Base-by-base conservation (phyloP, 2,888 invertebrate species). In the Leptinotarsa haldemani region DNA sequence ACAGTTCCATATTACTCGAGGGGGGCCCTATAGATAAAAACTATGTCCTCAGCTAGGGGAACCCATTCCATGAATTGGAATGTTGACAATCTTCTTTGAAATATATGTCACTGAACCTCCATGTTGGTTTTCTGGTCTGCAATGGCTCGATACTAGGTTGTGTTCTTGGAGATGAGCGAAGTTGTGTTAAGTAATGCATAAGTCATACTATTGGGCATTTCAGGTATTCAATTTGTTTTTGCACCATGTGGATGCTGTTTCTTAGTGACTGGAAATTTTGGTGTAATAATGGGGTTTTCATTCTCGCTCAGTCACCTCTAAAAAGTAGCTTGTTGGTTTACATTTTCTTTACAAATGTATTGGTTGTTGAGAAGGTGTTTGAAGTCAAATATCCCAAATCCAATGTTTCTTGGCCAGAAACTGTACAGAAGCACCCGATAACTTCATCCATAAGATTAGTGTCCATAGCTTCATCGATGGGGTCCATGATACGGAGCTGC, bases 371-470 rank as follows among this genome's bases (percentile, higher is more conserved):
- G 48, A 48, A 48, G 48, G 4, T 48, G 48, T 48, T 48, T 48
- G 13, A 15, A 48, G 48, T 48, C 13, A 48, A 48, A 48, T 48
- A 1, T 48, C 48, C 2, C 48, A 53, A 20, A 53, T 53, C 7
- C 64, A 46, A 64, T 64, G n/a, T 46, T 64, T 64, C 22, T 46
- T 64, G 64, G 61, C 0, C 61, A 64, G 64, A 64, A 64, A 64
- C 46, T 64, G n/a, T n/a, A n/a, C n/a, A n/a, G n/a, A n/a, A n/a
- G n/a, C n/a, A n/a, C n/a, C n/a, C n/a, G n/a, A n/a, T n/a, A n/a
- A n/a, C n/a, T n/a, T n/a, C n/a, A n/a, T n/a, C n/a, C n/a, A n/a
- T n/a, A n/a, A n/a, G n/a, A n/a, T n/a, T n/a, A n/a, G n/a, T n/a
- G n/a, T n/a, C n/a, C n/a, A n/a, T n/a, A n/a, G n/a, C n/a, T n/a